phyloP scores from a whole-genome alignment of 2,797 vertebrate species.

The Todus mexicanus region DNA sequence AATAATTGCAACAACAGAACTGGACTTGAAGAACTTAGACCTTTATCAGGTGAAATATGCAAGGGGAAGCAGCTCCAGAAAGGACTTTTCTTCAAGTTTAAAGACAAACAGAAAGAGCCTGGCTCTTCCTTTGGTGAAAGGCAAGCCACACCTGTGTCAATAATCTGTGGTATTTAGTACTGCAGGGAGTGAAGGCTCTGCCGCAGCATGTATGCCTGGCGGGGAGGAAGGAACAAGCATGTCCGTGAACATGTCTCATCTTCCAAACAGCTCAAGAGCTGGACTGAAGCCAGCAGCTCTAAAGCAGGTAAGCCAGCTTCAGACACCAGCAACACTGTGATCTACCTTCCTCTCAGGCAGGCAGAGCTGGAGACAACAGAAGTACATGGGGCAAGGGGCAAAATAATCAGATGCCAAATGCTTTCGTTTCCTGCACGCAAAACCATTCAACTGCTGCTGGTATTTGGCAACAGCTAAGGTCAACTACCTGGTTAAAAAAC shows the following conservation, averaged over 20 bases:
- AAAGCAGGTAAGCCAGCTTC: not conserved
- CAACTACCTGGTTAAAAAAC: not conserved
- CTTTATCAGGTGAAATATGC: constrained; percentile 17
- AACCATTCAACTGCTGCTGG: not conserved
- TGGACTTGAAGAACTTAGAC: constrained; percentile 18
- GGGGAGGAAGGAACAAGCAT: constrained; percentile 50
- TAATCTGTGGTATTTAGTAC: constrained; percentile 74
- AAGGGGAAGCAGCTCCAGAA: constrained; percentile 38
- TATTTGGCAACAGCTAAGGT: not conserved
- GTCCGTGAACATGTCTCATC: constrained; percentile 43
- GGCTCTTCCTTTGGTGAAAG: constrained; percentile 32
- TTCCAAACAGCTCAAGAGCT: constrained; percentile 7
- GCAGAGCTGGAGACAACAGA: not conserved
- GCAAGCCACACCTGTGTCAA: constrained; percentile 75
- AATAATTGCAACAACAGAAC: constrained; percentile 11
- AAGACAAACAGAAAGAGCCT: constrained; percentile 46
- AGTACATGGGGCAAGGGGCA: not conserved
- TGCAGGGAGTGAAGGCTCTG: constrained; percentile 63
- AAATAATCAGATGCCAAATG: not conserved
- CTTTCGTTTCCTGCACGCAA: not conserved
- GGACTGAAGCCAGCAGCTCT: constrained; percentile 14
- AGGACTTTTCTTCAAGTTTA: constrained; percentile 45
- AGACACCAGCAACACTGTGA: not conserved
- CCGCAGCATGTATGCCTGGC: constrained; percentile 62
- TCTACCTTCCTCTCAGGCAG: not conserved